These are phyloP conservation scores for Myripristis murdjan DNA, from an alignment of 2,797 vertebrate genomes.

Conservation along the genomic window DNA sequence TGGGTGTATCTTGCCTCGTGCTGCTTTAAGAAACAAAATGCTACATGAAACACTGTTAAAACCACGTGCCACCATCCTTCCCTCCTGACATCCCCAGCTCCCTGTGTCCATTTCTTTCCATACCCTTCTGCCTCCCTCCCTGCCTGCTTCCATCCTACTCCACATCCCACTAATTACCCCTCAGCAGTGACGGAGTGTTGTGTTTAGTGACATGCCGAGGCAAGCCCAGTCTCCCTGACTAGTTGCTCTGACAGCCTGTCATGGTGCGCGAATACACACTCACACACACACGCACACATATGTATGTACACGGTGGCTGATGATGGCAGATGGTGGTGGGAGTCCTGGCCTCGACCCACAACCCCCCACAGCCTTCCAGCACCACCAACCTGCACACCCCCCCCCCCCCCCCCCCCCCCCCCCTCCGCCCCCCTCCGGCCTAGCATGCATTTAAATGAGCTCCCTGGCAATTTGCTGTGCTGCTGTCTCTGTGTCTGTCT, in stretches of 20 bases:
- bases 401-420: conserved; percentile 5
- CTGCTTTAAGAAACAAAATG: conserved; percentile 14
- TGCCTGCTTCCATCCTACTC: conserved; percentile 27
- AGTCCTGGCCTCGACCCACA: conserved; percentile 51
- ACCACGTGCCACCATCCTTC: not conserved
- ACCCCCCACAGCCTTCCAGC: conserved; percentile 12
- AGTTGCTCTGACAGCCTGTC: conserved; percentile 68
- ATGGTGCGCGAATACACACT: conserved; percentile 29
- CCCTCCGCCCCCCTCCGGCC: not conserved
- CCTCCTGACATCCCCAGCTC: conserved; percentile 9
- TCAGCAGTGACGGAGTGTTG: conserved; percentile 58
- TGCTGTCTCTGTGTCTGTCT: conserved; percentile 41
- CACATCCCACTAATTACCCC: conserved; percentile 69
- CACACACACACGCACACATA: conserved; percentile 17
- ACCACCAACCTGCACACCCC: conserved; percentile 24
- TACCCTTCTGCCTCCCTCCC: not conserved
- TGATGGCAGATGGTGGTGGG: conserved; percentile 44
- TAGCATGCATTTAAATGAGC: conserved; percentile 61
- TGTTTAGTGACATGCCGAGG: conserved; percentile 59
- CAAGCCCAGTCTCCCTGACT: conserved; percentile 47
- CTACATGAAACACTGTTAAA: conserved; percentile 9
- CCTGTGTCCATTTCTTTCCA: conserved; percentile 37
- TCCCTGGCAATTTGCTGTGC: conserved; percentile 59
- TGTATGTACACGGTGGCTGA: conserved; percentile 3
- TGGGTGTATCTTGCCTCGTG: not conserved